These are phyloP conservation scores for Thunnus maccoyii DNA, from an alignment of 2,113 vertebrate genomes.

Conservation along the genomic window DNA sequence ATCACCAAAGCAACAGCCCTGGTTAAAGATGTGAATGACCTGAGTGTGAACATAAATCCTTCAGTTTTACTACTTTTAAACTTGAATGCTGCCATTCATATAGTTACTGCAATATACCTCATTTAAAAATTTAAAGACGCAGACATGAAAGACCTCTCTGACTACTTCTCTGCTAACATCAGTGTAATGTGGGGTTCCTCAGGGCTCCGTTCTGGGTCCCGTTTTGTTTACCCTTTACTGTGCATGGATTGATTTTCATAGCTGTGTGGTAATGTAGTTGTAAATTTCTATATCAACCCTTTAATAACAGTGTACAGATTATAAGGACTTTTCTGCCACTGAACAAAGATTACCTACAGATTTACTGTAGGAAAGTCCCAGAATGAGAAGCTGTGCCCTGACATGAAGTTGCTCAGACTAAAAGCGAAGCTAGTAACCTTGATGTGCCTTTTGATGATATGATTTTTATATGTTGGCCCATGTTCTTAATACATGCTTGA, in stretches of 20 bases:
- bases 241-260: background rate
- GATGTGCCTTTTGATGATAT: background rate
- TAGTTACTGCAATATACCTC: background rate
- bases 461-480: background rate
- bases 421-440: background rate
- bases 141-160: background rate
- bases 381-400: background rate
- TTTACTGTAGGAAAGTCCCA: background rate
- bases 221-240: constrained; percentile 1
- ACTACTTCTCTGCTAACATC: background rate
- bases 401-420: background rate
- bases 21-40: background rate
- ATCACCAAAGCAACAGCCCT: background rate
- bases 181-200: constrained; percentile 3
- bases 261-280: background rate
- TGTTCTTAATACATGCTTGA: background rate
- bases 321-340: background rate
- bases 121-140: background rate
- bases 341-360: background rate
- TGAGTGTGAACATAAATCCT: background rate
- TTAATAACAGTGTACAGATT: background rate
- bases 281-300: background rate
- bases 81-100: background rate
- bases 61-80: no score
- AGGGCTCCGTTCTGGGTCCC: background rate